phyloP scores from a whole-genome alignment of 2,888 invertebrate species.

The Drosophila austrosaltans region DNA sequence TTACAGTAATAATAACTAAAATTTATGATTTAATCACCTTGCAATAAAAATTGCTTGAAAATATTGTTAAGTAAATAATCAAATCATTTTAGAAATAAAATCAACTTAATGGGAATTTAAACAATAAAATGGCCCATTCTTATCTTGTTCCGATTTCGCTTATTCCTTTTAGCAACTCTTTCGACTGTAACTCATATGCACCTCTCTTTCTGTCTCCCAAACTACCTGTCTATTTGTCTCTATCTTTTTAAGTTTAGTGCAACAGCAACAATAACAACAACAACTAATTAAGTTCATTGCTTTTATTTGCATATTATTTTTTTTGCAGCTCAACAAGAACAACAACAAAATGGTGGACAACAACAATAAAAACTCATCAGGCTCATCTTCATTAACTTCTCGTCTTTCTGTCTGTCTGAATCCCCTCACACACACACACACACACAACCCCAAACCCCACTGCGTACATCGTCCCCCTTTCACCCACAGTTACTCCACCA shows the following conservation, averaged over 20 bases:
- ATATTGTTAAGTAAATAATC: no score
- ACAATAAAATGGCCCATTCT: no score
- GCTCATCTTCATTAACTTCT: slow-evolving; percentile 77
- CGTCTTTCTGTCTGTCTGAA: slow-evolving; percentile 59
- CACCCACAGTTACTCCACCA: slow-evolving; percentile 16
- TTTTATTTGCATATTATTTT: slow-evolving; percentile 73
- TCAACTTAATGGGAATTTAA: no score
- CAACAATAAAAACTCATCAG: slow-evolving; percentile 66
- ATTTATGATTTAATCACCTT: no score
- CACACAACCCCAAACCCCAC: no score
- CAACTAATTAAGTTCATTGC: slow-evolving; percentile 81
- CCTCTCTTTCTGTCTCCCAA: slow-evolving; percentile 24
- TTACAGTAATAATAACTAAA: no score
- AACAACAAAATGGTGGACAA: slow-evolving; percentile 70
- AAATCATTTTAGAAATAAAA: no score
- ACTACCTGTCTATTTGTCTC: slow-evolving; percentile 23
- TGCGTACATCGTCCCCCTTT: neutral
- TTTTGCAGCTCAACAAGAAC: slow-evolving; percentile 72
- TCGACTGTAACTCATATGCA: neutral
- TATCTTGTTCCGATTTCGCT: no score
- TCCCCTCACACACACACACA: slow-evolving; percentile 2
- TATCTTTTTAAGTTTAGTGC: slow-evolving; percentile 18
- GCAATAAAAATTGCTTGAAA: no score
- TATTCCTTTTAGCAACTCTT: no score
- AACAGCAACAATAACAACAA: slow-evolving; percentile 48